Base-by-base conservation (phyloP, 1,140 invertebrate species). In the Pristionchus pacificus region DNA sequence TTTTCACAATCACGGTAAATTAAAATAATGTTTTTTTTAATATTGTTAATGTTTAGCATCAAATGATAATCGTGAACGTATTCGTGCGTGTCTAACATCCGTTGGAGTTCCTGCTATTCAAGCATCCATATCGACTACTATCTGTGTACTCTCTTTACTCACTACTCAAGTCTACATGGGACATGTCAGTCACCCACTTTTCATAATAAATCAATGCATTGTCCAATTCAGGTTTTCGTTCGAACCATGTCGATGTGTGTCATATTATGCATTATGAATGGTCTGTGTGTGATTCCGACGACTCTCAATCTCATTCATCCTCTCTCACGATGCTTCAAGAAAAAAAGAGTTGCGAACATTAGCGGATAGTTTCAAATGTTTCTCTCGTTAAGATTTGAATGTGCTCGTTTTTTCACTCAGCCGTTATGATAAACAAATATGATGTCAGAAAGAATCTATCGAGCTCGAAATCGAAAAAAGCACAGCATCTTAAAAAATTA, bases 1-100 rank as follows among this genome's bases (percentile, higher is more conserved):
- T 69, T 83, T 83, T 63, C 38, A 93, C 91, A 2, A 74, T 27
- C 74, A 79, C 30, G 60, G 70, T 55, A 59, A 25, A 13, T 24
- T 0, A 24, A 27, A 61, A 24, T 61, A 61, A 30, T 25, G 25
- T 13, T 24, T 13, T 61, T 6, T 61, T 0, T 24, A 61, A 15
- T 27, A 6, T 61, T 13, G 0, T 30, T 27, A 27, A 27, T 61
- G 25, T 61, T 25, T 15, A 25, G 29, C 6, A 14, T 6, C 69
- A 32, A 58, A 55, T 27, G 60, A 60, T 30, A 57, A 32, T 15
- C 57, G 67, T 63, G 33, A 64, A 15, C 57, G 74, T 1, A 63
- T 75, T 1, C 32, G 59, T 10, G 33, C 62, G n/a, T 83, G 80
- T 60, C 61, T 82, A 15, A 79, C 80, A 2, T 79, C 80, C n/a